Conservation (phyloP, 2,113 vertebrate genomes). For the Miniopterus natalensis region DNA sequence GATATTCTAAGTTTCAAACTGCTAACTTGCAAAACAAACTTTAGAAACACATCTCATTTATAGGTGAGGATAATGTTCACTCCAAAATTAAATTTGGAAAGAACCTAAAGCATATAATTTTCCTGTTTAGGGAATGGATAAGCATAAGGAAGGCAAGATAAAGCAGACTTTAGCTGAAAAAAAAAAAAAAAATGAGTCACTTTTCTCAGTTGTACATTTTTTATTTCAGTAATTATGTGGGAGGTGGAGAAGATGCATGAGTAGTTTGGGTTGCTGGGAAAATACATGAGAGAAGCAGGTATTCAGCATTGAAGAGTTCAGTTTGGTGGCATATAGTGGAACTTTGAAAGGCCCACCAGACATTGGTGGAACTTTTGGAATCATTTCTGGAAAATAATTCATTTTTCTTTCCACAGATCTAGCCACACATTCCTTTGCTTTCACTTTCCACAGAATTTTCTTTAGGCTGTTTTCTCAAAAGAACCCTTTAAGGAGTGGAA, state of each 20-base stretch:
- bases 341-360: not conserved
- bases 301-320: not conserved
- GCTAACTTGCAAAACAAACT: conserved; percentile 54
- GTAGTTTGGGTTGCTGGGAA: conserved; percentile 59
- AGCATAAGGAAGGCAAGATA: conserved; percentile 63
- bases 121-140: conserved; percentile 23
- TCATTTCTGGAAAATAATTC: conserved; percentile 9
- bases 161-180: conserved; percentile 54
- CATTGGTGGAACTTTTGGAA: not conserved
- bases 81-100: conserved; percentile 68
- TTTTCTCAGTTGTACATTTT: conserved; percentile 77
- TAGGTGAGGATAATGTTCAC: conserved; percentile 10
- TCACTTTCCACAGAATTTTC: not conserved
- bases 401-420: not conserved
- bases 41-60: conserved; percentile 52
- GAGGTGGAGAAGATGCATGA: conserved; percentile 59
- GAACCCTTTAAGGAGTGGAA: not conserved
- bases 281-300: conserved; percentile 4
- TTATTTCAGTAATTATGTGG: conserved; percentile 73
- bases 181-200: conserved; percentile 55
- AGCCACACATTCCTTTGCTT: not conserved
- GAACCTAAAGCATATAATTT: conserved; percentile 50
- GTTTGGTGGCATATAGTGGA: not conserved
- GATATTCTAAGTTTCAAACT: conserved; percentile 59
- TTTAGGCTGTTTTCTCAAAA: not conserved